A percentile compares a stretch with the other conserved stretches of the same genome.
These are phyloP conservation scores for Drosophila tristis DNA, from an alignment of 1,140 invertebrate species.

Conservation along the genomic window DNA sequence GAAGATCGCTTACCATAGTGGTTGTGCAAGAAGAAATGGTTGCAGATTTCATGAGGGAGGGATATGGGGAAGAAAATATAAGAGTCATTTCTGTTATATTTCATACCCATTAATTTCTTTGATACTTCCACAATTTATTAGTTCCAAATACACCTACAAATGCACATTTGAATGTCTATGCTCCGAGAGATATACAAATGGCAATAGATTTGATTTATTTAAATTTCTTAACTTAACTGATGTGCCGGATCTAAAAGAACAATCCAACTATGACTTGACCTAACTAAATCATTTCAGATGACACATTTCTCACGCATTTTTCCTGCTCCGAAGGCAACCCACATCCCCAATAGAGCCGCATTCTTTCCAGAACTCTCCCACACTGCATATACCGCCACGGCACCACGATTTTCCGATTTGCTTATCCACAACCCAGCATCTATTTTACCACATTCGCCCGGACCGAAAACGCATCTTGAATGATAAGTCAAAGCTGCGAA, in stretches of 20 bases:
- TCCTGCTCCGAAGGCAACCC: background rate
- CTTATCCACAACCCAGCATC: slow-evolving; percentile 22
- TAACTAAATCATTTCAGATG: background rate
- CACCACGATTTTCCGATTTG: background rate
- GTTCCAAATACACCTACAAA: too few species aligned
- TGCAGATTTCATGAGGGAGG: background rate
- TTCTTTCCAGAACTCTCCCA: slow-evolving; percentile 41
- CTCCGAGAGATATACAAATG: too few species aligned
- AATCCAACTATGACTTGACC: background rate
- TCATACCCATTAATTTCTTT: too few species aligned
- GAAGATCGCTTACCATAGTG: too few species aligned
- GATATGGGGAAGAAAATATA: too few species aligned
- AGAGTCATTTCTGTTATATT: too few species aligned
- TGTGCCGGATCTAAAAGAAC: background rate
- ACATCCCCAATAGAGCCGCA: background rate
- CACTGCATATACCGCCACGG: slow-evolving; percentile 9
- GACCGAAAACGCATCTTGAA: slow-evolving; percentile 50
- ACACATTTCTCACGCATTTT: slow-evolving; percentile 31
- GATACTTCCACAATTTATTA: too few species aligned
- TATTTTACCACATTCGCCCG: slow-evolving; percentile 33
- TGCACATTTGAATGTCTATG: too few species aligned
- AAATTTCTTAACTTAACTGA: too few species aligned
- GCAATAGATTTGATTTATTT: background rate
- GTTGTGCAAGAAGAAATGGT: background rate
- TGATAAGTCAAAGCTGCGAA: slow-evolving; percentile 48